Percentiles rank a stretch among this genome's conserved stretches.
Evolutionary conservation across 2,888 invertebrate species (phyloP).

Genomic region (Scaptomyza tumidula): DNA sequence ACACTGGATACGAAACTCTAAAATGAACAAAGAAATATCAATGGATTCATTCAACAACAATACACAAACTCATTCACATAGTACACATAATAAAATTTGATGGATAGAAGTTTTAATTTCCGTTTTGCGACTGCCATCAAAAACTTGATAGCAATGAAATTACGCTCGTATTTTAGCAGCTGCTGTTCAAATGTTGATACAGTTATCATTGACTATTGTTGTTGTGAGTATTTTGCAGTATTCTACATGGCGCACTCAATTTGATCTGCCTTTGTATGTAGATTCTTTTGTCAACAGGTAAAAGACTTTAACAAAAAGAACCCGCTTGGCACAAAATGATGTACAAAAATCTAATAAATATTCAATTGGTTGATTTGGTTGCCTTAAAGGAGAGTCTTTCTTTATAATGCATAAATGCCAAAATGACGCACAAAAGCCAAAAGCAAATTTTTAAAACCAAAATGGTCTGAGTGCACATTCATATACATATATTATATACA

Average conservation of each 20-base stretch:
- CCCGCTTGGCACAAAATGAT: constrained; percentile 15
- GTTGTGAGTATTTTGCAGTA: background rate
- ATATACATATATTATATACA: constrained; percentile 1
- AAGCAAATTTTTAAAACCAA: constrained; percentile 38
- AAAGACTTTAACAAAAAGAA: constrained; percentile 14
- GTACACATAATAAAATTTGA: constrained; percentile 10
- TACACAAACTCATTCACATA: constrained; percentile 14
- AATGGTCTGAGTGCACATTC: constrained; percentile 30
- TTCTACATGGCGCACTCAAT: constrained; percentile 3
- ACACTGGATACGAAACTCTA: constrained; percentile 11
- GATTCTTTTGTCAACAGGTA: constrained; percentile 32
- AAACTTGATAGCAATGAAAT: constrained; percentile 34
- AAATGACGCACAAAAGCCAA: constrained; percentile 41
- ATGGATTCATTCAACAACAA: constrained; percentile 2
- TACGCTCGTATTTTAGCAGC: constrained; percentile 16
- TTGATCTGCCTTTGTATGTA: constrained; percentile 16
- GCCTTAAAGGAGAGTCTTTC: constrained; percentile 30
- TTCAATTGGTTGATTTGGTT: constrained; percentile 54
- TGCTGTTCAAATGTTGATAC: constrained; percentile 13
- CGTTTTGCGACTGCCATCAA: constrained; percentile 49
- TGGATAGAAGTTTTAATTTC: constrained; percentile 61
- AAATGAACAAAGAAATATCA: constrained; percentile 6
- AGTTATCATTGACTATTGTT: background rate
- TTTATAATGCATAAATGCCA: constrained; percentile 20
- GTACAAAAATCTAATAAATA: constrained; percentile 56